Percentiles rank a stretch among this genome's conserved stretches.
Evolutionary conservation across 2,888 invertebrate species (phyloP).

Genomic region (Parnassius glacialis): DNA sequence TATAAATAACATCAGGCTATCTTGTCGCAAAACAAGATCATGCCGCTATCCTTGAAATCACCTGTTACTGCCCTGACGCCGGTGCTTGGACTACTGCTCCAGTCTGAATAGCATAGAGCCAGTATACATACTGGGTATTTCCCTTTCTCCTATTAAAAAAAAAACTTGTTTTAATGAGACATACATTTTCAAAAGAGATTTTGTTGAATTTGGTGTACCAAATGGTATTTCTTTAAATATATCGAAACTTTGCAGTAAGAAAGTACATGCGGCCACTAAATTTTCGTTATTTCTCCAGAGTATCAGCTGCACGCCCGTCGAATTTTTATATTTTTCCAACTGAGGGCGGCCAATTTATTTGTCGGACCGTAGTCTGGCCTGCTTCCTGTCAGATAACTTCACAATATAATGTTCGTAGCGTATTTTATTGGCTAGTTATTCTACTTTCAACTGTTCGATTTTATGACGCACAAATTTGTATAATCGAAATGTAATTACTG

Average conservation of each 20-base stretch:
- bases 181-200: background rate
- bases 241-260: conserved; percentile 6
- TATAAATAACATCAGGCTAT: too few species aligned
- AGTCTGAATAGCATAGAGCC: too few species aligned
- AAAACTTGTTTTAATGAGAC: too few species aligned
- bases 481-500: background rate
- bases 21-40: too few species aligned
- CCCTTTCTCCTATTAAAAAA: too few species aligned
- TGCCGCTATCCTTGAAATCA: too few species aligned
- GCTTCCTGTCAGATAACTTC: conserved; percentile 39
- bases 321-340: conserved; percentile 40
- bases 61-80: too few species aligned
- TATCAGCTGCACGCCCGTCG: conserved; percentile 36
- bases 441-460: conserved; percentile 2
- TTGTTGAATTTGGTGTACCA: background rate
- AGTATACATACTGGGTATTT: too few species aligned
- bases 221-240: conserved; percentile 6
- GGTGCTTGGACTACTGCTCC: too few species aligned
- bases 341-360: conserved; percentile 43
- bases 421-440: conserved; percentile 17
- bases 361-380: conserved; percentile 33
- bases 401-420: conserved; percentile 32
- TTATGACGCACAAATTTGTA: conserved; percentile 2
- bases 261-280: conserved; percentile 9
- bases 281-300: conserved; percentile 25